phyloP scores from a whole-genome alignment of 2,888 invertebrate species.

The Venustoraphidia nigricollis region DNA sequence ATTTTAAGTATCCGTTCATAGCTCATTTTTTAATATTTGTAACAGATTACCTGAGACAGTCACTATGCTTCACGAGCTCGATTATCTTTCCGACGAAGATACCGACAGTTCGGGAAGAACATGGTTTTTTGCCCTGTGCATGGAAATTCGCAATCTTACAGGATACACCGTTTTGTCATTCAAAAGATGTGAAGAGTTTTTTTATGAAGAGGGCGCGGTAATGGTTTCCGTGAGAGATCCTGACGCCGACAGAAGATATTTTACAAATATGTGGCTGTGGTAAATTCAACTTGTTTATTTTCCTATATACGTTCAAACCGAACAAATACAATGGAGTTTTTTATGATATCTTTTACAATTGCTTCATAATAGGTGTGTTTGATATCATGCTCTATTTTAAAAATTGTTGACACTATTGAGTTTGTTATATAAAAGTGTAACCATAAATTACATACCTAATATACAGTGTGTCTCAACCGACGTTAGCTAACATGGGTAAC shows the following conservation, averaged over 20 bases:
- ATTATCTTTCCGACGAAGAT: constrained; percentile 17
- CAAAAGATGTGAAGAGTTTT: constrained; percentile 34
- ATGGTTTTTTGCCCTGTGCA: constrained; percentile 42
- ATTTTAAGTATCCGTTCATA: constrained; percentile 1
- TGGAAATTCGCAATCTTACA: constrained; percentile 41
- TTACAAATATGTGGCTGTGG: constrained; percentile 44
- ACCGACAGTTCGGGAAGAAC: constrained; percentile 28
- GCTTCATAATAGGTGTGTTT: too few relatives aligned
- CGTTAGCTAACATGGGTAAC: too few relatives aligned
- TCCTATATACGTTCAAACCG: too few relatives aligned
- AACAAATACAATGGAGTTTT: too few relatives aligned
- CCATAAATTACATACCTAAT: too few relatives aligned
- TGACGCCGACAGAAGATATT: constrained; percentile 36
- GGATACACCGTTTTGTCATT: constrained; percentile 37
- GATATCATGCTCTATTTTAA: too few relatives aligned
- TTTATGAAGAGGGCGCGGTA: constrained; percentile 35
- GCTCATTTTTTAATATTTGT: constrained; percentile 21
- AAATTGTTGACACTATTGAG: too few relatives aligned
- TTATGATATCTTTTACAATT: too few relatives aligned
- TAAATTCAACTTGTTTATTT: constrained; percentile 15
- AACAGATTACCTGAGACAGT: constrained; percentile 26
- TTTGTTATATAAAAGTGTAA: too few relatives aligned
- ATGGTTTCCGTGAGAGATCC: constrained; percentile 29
- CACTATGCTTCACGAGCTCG: constrained; percentile 27
- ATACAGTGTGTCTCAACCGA: too few relatives aligned